Base-by-base conservation (phyloP, 2,797 vertebrate species). In the Brachyalestes nurse region DNA sequence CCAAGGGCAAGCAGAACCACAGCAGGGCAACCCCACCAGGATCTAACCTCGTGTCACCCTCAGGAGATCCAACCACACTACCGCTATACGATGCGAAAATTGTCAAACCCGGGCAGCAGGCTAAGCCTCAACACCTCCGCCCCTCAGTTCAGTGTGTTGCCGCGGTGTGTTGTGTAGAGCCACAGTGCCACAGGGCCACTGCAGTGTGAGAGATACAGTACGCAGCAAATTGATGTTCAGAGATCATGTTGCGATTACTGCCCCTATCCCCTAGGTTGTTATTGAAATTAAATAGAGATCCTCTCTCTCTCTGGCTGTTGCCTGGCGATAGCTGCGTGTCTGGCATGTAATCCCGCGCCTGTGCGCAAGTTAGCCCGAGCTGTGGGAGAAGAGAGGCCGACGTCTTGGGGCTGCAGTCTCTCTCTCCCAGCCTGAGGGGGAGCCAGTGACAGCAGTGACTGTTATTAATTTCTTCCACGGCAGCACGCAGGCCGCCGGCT, bases 401-500 rank as follows among this genome's bases (percentile, higher is more conserved):
- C 28, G 45, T 83, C 61, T 38, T 17, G 61, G 61, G 61, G 28
- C 61, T 64, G 61, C 16, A 64, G 34, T 13, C 25, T 34, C 61
- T 34, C 61, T 23, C 21, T 72, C 71, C 40, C 40, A 49, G 82
- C 81, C 77, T 25, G 58, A 60, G 77, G 80, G 61, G 23, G 40
- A 79, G 72, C 51, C 58, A 85, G 87, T 81, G 84, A 83, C 84
- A 7, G 69, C 89, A 84, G 87, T 16, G 34, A 86, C 92, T 88
- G 91, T 84, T 85, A 92, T 92, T 92, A 81, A 91, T 94, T 92
- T 88, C 87, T 90, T 86, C 86, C 82, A 72, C 79, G 60, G 67
- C 78, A 70, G 87, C 88, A 91, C 87, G 89, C 83, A 55, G 88
- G 78, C 74, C 81, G 79, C 89, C 70, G 83, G 88, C 78, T 88